phyloP scores from a whole-genome alignment of 2,113 vertebrate genomes.

The Crotalus viridis region DNA sequence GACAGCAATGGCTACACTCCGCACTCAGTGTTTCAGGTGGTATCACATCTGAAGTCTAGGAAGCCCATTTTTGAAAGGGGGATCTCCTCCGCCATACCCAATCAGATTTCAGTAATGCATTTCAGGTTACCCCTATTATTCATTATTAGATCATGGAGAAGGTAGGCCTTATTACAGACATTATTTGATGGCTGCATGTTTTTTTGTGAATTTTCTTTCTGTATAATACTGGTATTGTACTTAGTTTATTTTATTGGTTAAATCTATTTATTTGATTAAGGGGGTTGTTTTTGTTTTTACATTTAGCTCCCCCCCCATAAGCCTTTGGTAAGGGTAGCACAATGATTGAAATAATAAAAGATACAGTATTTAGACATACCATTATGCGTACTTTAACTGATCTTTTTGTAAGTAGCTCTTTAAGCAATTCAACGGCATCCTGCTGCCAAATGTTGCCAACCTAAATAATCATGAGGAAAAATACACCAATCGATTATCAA shows the following conservation, averaged over 20 bases:
- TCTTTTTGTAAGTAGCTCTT: slow-evolving; percentile 79
- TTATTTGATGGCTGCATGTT: not conserved
- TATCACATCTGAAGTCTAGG: not conserved
- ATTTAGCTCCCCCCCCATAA: not conserved
- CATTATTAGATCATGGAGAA: not conserved
- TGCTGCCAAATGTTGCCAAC: slow-evolving; percentile 82
- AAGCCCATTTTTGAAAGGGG: not conserved
- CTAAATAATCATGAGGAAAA: slow-evolving; percentile 58
- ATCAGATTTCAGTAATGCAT: not conserved
- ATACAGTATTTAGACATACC: slow-evolving; percentile 68
- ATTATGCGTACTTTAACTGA: slow-evolving; percentile 77
- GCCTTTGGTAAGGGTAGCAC: not conserved
- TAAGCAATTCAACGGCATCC: slow-evolving; percentile 82
- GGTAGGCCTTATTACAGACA: not conserved
- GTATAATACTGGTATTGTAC: not conserved
- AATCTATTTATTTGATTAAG: not conserved
- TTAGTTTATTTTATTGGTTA: not conserved
- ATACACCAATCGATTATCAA: not conserved
- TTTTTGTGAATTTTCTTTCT: not conserved
- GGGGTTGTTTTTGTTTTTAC: not conserved
- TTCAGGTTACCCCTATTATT: not conserved
- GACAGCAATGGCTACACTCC: not conserved
- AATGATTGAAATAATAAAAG: not conserved
- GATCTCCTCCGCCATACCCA: not conserved
- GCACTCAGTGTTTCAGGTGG: not conserved